Evolutionary conservation across 1,140 invertebrate species (phyloP).

Genomic region (Drosophila mayri): DNA sequence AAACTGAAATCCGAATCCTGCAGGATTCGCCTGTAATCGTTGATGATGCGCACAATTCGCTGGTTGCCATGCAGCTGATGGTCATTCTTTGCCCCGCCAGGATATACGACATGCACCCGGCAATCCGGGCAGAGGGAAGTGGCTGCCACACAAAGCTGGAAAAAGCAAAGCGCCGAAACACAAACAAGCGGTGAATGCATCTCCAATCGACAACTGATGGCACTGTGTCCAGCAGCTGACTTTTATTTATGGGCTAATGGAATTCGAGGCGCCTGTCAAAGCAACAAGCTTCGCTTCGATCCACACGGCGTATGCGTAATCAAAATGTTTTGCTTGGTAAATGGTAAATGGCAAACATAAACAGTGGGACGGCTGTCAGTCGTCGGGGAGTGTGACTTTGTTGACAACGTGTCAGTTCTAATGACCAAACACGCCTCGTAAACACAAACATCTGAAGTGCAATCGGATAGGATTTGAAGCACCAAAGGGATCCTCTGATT

Average conservation of each 20-base stretch:
- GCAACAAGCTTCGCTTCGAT: constrained; percentile 40
- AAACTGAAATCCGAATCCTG: constrained; percentile 16
- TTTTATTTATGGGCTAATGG: constrained; percentile 60
- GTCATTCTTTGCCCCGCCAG: not conserved
- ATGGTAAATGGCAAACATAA: constrained; percentile 74
- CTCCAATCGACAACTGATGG: constrained; percentile 47
- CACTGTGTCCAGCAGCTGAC: constrained; percentile 34
- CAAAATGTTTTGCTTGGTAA: constrained; percentile 75
- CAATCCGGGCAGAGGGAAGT: constrained; percentile 29
- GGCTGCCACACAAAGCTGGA: not conserved
- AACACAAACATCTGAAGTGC: constrained; percentile 51
- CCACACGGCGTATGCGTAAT: constrained; percentile 74
- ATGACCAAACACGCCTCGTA: constrained; percentile 61
- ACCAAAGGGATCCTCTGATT: not conserved
- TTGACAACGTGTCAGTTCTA: constrained; percentile 68
- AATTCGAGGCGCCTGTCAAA: constrained; percentile 71
- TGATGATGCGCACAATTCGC: constrained; percentile 40
- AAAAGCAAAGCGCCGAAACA: constrained; percentile 41
- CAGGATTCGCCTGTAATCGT: constrained; percentile 17
- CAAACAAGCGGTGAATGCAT: constrained; percentile 52
- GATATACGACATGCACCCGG: constrained; percentile 25
- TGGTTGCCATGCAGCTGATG: constrained; percentile 1
- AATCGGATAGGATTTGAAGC: constrained; percentile 15
- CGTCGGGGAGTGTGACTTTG: constrained; percentile 6
- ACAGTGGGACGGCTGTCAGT: constrained; percentile 38